Evolutionary conservation across 2,797 vertebrate species (phyloP), one percentile per base, ranked within the genome.

Genomic region (Hoplostethus atlanticus): DNA sequence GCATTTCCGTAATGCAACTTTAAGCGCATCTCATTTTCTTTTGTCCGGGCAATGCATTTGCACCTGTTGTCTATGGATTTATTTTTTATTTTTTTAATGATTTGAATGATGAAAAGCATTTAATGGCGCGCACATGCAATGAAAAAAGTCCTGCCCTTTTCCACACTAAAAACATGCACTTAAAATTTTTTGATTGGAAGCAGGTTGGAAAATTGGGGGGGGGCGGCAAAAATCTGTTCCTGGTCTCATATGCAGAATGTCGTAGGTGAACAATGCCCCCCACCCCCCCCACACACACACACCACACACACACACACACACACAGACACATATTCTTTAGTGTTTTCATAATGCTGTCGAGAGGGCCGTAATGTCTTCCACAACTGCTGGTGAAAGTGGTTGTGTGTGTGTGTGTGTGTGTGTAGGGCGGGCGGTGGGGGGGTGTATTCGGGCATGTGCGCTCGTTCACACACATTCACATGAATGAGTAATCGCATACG

Each of bases 401-500:
- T 46, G 5, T 55, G 10, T 58, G 17, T 36, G 42, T 48, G 50
- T 48, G 28, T 67, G 67, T 62, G 17, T 30, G 28, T 34, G 56
- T 63, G 64, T 59, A 21, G 21, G 21, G 30, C 34, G 64, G 15
- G 16, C 5, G 8, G 9, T 3, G 68, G 16, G 3, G 16, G 68
- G 64, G 67, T 65, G 42, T 52, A 21, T 63, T 67, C 46, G 47
- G 55, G 55, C 60, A 53, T 65, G 63, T 78, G 82, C 69, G 75
- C 47, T 64, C 17, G 25, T 73, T 84, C 80, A 84, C 77, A 68
- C 76, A 57, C 67, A 83, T 78, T 42, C 77, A 82, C 80, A 72
- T 70, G 63, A 77, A 73, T 70, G 75, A 79, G 71, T 72, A 73
- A 75, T 73, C 73, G 58, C 67, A 84, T 64, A 72, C 63, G 58